Percentiles rank a stretch among this genome's conserved stretches.
Evolutionary conservation across 2,113 vertebrate species (phyloP).

Genomic region (Coptodon bakossiorum): DNA sequence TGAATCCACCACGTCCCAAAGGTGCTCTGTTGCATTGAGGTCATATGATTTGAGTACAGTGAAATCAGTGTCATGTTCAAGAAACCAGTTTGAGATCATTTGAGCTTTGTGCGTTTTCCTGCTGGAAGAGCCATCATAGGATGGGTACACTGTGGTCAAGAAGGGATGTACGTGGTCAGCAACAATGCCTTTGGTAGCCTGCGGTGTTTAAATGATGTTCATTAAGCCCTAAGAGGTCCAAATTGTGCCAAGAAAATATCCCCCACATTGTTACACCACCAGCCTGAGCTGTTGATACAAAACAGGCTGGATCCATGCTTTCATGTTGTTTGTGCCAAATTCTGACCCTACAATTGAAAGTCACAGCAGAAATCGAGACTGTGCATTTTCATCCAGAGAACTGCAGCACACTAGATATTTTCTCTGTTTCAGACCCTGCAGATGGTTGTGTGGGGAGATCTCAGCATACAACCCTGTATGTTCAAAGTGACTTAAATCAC

Average conservation of each 20-base stretch:
- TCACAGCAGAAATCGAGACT: not conserved
- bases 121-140: not conserved
- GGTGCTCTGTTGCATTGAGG: not conserved
- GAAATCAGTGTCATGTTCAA: not conserved
- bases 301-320: not conserved
- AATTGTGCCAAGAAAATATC: not conserved
- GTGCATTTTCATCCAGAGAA: not conserved
- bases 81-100: not conserved
- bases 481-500: not conserved
- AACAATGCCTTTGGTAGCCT: not conserved
- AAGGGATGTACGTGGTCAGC: not conserved
- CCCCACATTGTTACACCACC: not conserved
- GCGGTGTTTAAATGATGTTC: not conserved
- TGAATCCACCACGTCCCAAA: not conserved
- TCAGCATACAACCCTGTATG: not conserved
- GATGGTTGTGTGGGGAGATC: not conserved
- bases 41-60: not conserved
- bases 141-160: not conserved
- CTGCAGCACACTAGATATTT: not conserved
- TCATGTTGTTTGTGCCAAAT: not conserved
- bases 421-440: not conserved
- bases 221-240: not conserved
- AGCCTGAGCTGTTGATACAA: not conserved
- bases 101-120: not conserved
- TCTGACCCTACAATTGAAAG: not conserved